Percentiles rank a stretch among this genome's conserved stretches.
Conservation (phyloP, 2,113 vertebrate genomes). For the Labeo catla region DNA sequence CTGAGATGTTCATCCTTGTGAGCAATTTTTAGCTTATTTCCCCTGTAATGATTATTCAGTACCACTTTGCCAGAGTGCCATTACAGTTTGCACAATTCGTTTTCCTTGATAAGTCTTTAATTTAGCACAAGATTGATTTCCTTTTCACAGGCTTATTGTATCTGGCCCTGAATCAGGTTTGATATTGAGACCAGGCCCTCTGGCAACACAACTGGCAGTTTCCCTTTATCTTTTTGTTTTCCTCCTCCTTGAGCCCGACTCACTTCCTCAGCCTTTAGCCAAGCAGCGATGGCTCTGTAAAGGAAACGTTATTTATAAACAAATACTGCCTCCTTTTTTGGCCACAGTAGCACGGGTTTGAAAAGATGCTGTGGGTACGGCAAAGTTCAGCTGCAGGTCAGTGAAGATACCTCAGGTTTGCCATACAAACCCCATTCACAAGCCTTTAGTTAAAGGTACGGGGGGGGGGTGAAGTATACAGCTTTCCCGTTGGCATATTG, state of each 20-base stretch:
- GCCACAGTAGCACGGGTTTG: slow-evolving; percentile 9
- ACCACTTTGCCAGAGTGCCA: neutral
- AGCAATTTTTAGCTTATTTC: neutral
- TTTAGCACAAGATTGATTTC: too few relatives aligned
- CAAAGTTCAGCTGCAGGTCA: slow-evolving; percentile 27
- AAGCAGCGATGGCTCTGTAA: slow-evolving; percentile 15
- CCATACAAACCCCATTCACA: slow-evolving; percentile 1
- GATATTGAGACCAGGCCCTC: neutral
- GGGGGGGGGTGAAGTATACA: neutral
- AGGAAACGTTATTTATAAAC: slow-evolving; percentile 36
- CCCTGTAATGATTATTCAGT: neutral
- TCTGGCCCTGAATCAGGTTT: neutral
- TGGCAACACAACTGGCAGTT: neutral
- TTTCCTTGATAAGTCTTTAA: neutral
- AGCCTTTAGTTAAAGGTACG: neutral
- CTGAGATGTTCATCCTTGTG: neutral
- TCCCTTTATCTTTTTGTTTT: slow-evolving; percentile 19
- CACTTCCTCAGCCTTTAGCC: slow-evolving; percentile 19
- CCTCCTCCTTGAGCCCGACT: neutral
- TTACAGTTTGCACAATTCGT: neutral
- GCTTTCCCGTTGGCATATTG: neutral
- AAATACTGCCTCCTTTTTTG: slow-evolving; percentile 8
- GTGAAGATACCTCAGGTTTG: slow-evolving; percentile 14
- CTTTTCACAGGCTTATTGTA: too few relatives aligned
- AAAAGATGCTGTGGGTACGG: slow-evolving; percentile 67